Evolutionary conservation across 2,113 vertebrate genomes (phyloP), one percentile per base, ranked within the genome.

Genomic region (Oxyruncus cristatus): DNA sequence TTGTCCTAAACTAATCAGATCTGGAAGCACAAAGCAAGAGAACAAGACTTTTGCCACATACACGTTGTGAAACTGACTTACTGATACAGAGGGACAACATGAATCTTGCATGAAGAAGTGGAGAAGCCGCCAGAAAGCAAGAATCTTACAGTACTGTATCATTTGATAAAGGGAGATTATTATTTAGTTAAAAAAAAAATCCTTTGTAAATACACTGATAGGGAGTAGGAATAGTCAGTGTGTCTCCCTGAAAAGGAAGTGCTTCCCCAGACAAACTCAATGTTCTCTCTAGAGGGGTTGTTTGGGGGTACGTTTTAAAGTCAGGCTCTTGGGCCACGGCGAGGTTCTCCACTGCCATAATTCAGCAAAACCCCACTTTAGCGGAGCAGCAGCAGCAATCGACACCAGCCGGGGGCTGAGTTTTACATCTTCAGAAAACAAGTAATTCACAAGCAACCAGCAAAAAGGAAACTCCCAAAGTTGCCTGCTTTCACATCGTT

Each of bases 391-490:
- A 17, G 41, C 59, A 22, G 44, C 78, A 73, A 76, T 11, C 33
- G 28, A 66, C 67, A 66, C 55, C 59, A 77, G 67, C 46, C 28
- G 62, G 73, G n/a, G 32, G 14, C 41, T 26, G 63, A 59, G 50
- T 42, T 85, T 56, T 68, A 75, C 13, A 86, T 67, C 85, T 23
- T 26, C 49, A 41, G 42, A 35, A 37, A 46, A 56, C 55, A 62
- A 47, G 7, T 23, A 76, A 79, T 32, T 85, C 74, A 85, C n/a
- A 78, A 78, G 66, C 55, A 52, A 44, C 28, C 92, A 91, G 42
- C 50, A 81, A 65, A 93, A 88, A 56, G 56, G 67, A 88, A 94
- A 90, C 76, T 92, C 85, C 68, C 72, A 44, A 91, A 96, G 76
- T 58, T 79, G 86, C 27, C 77, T 88, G 70, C 81, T 94, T 95